Evolutionary conservation across 2,888 invertebrate genomes (phyloP), one percentile per base, ranked within the genome.

Genomic region (Ormyrus pomaceus): DNA sequence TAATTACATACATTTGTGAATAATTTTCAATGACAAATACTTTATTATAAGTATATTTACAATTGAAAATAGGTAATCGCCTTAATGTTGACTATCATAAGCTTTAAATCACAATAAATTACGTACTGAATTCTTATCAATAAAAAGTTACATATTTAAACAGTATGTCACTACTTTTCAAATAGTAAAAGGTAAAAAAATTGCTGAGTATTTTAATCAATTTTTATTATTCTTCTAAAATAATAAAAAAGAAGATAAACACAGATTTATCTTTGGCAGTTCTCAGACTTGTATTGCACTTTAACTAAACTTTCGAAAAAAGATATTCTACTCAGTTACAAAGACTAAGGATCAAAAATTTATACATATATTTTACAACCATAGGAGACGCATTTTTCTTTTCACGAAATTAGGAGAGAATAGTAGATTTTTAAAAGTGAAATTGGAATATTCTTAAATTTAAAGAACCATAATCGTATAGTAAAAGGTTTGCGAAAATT

Each of bases 181-280:
- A 53, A 45, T 72, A 6, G 8, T 68, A 68, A 62, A 19, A 46
- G 48, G 34, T 56, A 74, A 73, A 74, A 72, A 73, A 78, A 70
- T 6, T 68, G 19, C 55, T 53, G 65, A 75, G 79, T 75, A 79
- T 79, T 70, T 19, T 51, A 46, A 68, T 56, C 9, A 46, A 61
- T 13, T 48, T 34, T 53, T 51, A 11, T 75, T 70, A 61, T 75
- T 70, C 8, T 6, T 66, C n/a, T 34, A 51, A 70, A 74, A 64
- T 65, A 70, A 69, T 55, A 72, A 46, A 68, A 71, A 68, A 66
- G 6, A 64, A 77, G 66, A 80, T 73, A 77, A 76, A 77, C 68
- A 10, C 61, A 64, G 55, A 56, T 61, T 77, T 80, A 77, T 80
- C 77, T 80, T 81, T 77, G 80, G 80, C 80, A 81, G 80, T 77